These are phyloP conservation scores for Caenorhabditis japonica DNA, from an alignment of 2,888 invertebrate species.

Conservation along the genomic window DNA sequence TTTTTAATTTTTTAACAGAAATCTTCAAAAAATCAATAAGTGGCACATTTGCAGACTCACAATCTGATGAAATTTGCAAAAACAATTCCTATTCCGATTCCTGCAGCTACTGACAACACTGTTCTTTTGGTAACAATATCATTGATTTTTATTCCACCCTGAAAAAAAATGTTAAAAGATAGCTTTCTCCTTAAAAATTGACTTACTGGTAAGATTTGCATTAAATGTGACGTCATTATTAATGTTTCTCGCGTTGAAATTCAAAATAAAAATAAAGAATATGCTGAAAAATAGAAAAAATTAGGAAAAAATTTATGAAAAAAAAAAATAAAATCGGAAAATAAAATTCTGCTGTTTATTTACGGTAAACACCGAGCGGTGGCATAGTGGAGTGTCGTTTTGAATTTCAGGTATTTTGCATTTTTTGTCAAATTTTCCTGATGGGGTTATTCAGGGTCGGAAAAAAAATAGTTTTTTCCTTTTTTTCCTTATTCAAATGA, in stretches of 20 bases:
- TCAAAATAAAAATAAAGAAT: background rate
- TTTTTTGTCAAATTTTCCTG: too few species aligned
- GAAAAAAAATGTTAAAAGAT: too few species aligned
- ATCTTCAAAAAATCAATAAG: too few species aligned
- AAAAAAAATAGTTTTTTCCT: too few species aligned
- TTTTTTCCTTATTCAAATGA: too few species aligned
- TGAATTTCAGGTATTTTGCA: too few species aligned
- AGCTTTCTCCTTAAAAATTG: background rate
- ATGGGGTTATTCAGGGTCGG: too few species aligned
- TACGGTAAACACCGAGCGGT: conserved; percentile 29
- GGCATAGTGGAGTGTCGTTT: conserved; percentile 31
- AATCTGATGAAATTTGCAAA: conserved; percentile 44
- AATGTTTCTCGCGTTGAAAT: conserved; percentile 4
- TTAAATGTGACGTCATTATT: conserved; percentile 31
- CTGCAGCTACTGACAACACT: conserved; percentile 47
- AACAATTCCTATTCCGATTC: conserved; percentile 47
- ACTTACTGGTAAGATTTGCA: conserved; percentile 35
- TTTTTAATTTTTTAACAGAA: background rate
- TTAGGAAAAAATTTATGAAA: too few species aligned
- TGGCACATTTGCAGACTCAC: conserved; percentile 28
- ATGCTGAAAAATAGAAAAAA: background rate
- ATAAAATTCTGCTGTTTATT: conserved; percentile 5
- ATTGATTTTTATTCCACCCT: conserved; percentile 27
- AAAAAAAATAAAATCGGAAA: too few species aligned
- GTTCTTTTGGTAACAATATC: conserved; percentile 47